Conservation (phyloP, 2,113 vertebrate genomes). For the Riparia riparia region DNA sequence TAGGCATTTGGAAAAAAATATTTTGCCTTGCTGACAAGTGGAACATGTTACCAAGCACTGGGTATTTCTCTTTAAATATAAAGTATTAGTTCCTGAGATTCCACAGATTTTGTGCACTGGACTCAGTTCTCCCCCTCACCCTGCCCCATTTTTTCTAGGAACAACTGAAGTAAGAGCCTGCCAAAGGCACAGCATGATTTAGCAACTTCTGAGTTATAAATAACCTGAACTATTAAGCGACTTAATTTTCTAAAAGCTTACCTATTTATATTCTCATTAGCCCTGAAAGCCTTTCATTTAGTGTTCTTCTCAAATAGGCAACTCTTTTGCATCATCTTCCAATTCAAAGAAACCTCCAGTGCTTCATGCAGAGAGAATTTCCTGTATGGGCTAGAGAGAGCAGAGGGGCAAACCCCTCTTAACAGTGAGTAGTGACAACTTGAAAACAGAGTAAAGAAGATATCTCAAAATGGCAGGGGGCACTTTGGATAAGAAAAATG, state of each 20-base stretch:
- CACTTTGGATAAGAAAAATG: neutral
- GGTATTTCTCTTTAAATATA: neutral
- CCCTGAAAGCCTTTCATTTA: neutral
- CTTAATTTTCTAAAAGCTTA: slow-evolving; percentile 52
- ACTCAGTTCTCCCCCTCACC: neutral
- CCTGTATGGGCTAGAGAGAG: neutral
- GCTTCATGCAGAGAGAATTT: neutral
- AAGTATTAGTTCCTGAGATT: neutral
- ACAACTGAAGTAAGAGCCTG: slow-evolving; percentile 32
- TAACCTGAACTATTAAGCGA: slow-evolving; percentile 52
- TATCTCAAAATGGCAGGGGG: neutral
- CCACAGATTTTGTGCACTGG: neutral
- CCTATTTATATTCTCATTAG: slow-evolving; percentile 20
- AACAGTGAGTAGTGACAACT: neutral
- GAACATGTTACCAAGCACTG: neutral
- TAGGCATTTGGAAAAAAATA: slow-evolving; percentile 21
- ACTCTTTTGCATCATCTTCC: neutral
- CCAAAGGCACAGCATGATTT: slow-evolving; percentile 24
- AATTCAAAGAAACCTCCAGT: neutral
- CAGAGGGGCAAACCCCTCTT: neutral
- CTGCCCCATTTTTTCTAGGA: slow-evolving; percentile 29
- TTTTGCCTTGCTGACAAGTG: slow-evolving; percentile 31
- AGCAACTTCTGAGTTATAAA: slow-evolving; percentile 8
- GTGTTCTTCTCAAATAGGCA: neutral
- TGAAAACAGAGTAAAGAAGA: neutral